Evolutionary conservation across 92 coral and sea anemone species (phyloP).

Genomic region (Zoanthus solanderi): DNA sequence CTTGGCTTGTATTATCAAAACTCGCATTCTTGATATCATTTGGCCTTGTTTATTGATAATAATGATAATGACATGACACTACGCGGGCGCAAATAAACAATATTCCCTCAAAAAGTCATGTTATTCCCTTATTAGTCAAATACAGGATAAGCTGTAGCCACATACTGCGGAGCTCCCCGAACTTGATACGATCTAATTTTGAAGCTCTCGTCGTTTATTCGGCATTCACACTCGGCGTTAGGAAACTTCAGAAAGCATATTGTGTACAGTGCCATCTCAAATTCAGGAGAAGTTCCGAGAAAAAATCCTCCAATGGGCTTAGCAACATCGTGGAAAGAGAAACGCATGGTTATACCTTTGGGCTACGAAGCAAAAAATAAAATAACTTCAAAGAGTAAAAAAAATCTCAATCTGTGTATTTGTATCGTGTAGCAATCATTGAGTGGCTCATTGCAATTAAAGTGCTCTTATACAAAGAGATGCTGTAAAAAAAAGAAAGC

Average conservation of each 20-base stretch:
- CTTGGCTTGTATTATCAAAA: too few relatives aligned
- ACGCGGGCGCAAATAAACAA: too few relatives aligned
- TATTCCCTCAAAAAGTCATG: too few relatives aligned
- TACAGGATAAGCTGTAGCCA: conserved; percentile 51
- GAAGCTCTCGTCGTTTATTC: conserved; percentile 38
- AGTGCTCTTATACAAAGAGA: too few relatives aligned
- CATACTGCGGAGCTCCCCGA: background rate
- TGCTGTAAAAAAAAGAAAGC: too few relatives aligned
- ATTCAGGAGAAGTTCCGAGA: conserved; percentile 44
- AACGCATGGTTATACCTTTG: conserved; percentile 30
- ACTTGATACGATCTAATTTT: conserved; percentile 28
- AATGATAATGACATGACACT: too few relatives aligned
- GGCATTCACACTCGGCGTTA: conserved; percentile 32
- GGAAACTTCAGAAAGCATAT: conserved; percentile 61
- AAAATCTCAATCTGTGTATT: too few relatives aligned
- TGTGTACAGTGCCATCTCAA: conserved; percentile 59
- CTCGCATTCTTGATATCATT: too few relatives aligned
- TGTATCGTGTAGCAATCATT: too few relatives aligned
- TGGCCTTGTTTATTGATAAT: too few relatives aligned
- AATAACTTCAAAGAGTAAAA: background rate
- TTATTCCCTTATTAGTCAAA: conserved; percentile 32
- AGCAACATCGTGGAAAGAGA: conserved; percentile 27
- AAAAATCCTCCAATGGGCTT: conserved; percentile 60
- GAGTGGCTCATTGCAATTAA: too few relatives aligned
- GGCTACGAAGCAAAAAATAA: conserved; percentile 32